Conservation (phyloP, 2,797 vertebrate species). For the Chaetophractus vellerosus region DNA sequence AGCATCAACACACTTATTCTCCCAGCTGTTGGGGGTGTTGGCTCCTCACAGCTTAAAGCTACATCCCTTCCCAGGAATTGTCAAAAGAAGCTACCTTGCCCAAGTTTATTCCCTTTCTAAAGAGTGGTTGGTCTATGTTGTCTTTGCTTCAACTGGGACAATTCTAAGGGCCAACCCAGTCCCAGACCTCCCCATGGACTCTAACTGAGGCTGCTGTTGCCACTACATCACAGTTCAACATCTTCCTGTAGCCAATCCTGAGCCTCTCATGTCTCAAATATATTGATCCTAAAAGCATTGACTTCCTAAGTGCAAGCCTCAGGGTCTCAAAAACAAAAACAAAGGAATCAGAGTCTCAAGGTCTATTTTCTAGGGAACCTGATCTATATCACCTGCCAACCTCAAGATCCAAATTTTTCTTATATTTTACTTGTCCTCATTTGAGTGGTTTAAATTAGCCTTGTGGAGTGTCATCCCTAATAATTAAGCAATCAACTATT, state of each 20-base stretch:
- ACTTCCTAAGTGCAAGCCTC: background rate
- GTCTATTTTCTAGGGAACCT: background rate
- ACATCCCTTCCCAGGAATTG: background rate
- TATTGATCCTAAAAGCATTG: background rate
- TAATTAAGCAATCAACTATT: slow-evolving; percentile 50
- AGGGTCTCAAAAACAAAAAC: background rate
- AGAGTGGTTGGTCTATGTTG: background rate
- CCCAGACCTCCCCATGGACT: background rate
- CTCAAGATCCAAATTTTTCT: slow-evolving; percentile 36
- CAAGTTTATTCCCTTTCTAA: background rate
- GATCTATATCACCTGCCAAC: background rate
- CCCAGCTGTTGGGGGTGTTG: background rate
- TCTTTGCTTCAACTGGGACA: background rate
- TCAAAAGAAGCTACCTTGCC: slow-evolving; percentile 18
- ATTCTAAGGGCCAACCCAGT: background rate
- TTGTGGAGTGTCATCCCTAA: slow-evolving; percentile 11
- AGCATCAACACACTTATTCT: background rate
- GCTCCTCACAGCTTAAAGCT: background rate
- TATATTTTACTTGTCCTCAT: background rate
- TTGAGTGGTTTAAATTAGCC: slow-evolving; percentile 10
- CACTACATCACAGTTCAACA: background rate
- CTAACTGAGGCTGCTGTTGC: background rate
- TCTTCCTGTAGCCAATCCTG: background rate
- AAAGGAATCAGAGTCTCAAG: background rate
- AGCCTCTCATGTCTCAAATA: background rate